Conservation (phyloP, 53 echinoderm and acorn worm genomes). For the Antedon mediterranea region DNA sequence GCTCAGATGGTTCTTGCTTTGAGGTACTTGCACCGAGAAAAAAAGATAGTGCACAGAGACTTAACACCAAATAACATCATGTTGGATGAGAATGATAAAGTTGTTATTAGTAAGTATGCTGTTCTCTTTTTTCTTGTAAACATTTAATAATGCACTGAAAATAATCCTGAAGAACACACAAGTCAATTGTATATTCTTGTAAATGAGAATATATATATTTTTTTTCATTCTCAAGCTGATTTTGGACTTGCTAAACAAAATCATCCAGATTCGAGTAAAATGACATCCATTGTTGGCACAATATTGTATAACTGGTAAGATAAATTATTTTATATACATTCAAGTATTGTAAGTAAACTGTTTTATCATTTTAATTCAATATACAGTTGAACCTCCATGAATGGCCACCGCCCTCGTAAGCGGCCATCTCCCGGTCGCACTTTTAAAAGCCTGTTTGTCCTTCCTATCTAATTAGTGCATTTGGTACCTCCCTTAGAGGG, state of each 20-base stretch:
- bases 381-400: too few species aligned
- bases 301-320: constrained; percentile 88
- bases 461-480: too few species aligned
- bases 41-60: constrained; percentile 90
- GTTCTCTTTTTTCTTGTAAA: neutral
- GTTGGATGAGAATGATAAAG: constrained; percentile 96
- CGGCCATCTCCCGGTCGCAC: too few species aligned
- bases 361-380: too few species aligned
- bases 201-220: constrained; percentile 37
- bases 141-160: too few species aligned
- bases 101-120: constrained; percentile 82
- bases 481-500: too few species aligned
- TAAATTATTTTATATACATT: too few species aligned
- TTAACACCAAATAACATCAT: constrained; percentile 96
- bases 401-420: too few species aligned
- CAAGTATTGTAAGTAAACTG: too few species aligned
- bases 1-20: constrained; percentile 71
- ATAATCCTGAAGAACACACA: too few species aligned
- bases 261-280: constrained; percentile 79
- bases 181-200: too few species aligned
- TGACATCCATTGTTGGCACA: constrained; percentile 97
- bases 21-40: constrained; percentile 91
- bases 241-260: constrained; percentile 94
- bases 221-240: constrained; percentile 38
- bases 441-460: too few species aligned